Percentiles rank a stretch among this genome's conserved stretches.
phyloP scores from a whole-genome alignment of 2,797 vertebrate species.

The Hemitrygon akajei region DNA sequence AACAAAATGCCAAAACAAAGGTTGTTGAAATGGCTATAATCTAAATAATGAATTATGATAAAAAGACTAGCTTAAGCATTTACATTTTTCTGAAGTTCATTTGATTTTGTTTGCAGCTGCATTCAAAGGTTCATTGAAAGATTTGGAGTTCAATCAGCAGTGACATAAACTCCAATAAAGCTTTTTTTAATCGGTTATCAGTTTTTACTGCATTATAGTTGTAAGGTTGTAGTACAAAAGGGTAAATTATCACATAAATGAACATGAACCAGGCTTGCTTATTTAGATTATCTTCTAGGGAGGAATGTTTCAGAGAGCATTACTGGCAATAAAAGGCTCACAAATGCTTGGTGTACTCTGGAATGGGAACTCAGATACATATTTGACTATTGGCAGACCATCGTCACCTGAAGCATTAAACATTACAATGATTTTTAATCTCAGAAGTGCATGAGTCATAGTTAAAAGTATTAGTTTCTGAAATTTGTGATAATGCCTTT shows the following conservation, averaged over 20 bases:
- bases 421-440: background rate
- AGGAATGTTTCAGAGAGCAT: background rate
- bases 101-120: background rate
- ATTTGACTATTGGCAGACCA: background rate
- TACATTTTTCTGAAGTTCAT: background rate
- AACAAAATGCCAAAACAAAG: slow-evolving; percentile 11
- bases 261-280: background rate
- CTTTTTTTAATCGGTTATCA: background rate
- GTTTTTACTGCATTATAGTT: background rate
- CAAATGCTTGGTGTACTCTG: background rate
- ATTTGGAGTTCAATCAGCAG: background rate
- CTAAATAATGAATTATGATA: background rate
- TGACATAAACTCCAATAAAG: background rate
- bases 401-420: background rate
- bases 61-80: background rate
- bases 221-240: background rate
- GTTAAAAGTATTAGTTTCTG: background rate
- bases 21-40: slow-evolving; percentile 10
- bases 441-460: background rate
- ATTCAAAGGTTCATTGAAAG: background rate
- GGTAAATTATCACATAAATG: background rate
- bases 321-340: background rate
- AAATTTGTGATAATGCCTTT: background rate
- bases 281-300: background rate
- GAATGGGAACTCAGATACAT: background rate